Evolutionary conservation across 2,113 vertebrate genomes (phyloP).

Genomic region (Eira barbara): DNA sequence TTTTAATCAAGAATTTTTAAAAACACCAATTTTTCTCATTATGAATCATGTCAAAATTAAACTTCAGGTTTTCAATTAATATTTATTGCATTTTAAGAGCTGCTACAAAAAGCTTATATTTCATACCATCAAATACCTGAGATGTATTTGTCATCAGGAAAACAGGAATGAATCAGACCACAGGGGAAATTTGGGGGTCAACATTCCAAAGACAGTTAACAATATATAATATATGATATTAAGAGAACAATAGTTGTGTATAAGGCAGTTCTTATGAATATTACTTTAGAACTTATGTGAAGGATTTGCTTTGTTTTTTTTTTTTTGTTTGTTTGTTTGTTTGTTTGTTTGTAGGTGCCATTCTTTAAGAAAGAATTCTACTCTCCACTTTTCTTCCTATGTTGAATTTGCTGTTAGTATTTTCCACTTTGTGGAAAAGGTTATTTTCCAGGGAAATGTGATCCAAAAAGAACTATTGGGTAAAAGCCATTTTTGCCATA

Average conservation of each 20-base stretch:
- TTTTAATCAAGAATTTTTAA: slow-evolving; percentile 1
- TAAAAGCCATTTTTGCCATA: slow-evolving; percentile 16
- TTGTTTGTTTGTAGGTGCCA: neutral
- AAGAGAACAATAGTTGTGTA: neutral
- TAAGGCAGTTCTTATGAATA: neutral
- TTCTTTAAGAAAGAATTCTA: neutral
- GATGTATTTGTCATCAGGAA: neutral
- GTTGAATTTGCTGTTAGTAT: neutral
- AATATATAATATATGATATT: neutral
- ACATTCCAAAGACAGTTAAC: neutral
- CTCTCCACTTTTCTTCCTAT: neutral
- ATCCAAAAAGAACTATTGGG: neutral
- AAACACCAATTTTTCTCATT: slow-evolving; percentile 29
- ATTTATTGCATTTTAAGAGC: neutral
- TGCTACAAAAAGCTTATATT: neutral
- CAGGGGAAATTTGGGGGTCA: neutral
- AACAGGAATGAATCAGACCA: neutral
- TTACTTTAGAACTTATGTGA: neutral
- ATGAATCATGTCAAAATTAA: slow-evolving; percentile 3
- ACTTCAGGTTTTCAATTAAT: slow-evolving; percentile 22
- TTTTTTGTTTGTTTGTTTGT: neutral
- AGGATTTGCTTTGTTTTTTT: neutral
- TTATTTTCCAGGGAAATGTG: slow-evolving; percentile 19
- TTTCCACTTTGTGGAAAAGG: slow-evolving; percentile 26
- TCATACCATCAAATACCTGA: neutral